Evolutionary conservation across 2,888 invertebrate genomes (phyloP).

Genomic region (Apoda limacodes): DNA sequence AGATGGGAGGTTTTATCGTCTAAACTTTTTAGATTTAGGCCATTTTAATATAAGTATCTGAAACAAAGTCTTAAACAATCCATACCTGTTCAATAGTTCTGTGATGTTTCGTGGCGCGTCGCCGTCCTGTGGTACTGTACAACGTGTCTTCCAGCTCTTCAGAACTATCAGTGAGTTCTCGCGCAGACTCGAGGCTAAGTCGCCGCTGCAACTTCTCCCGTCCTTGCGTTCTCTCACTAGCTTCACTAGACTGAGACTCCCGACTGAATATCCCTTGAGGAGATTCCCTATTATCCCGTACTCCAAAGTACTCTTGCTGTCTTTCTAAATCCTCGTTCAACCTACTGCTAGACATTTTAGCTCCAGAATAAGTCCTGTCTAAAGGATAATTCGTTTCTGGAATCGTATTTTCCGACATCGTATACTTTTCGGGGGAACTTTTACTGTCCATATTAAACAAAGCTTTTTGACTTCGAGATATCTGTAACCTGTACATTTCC

Average conservation of each 20-base stretch:
- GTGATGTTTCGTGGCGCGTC: slow-evolving; percentile 66
- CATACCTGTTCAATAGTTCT: slow-evolving; percentile 74
- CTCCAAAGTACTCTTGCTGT: slow-evolving; percentile 49
- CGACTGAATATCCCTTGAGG: slow-evolving; percentile 41
- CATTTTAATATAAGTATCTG: too few relatives aligned
- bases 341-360: slow-evolving; percentile 55
- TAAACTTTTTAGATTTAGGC: too few relatives aligned
- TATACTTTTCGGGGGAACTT: slow-evolving; percentile 49
- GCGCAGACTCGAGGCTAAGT: slow-evolving; percentile 77
- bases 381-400: slow-evolving; percentile 60
- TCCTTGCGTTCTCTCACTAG: slow-evolving; percentile 45
- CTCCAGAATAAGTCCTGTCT: slow-evolving; percentile 56
- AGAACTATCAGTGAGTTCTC: slow-evolving; percentile 78
- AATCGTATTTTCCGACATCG: slow-evolving; percentile 43
- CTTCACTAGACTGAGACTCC: slow-evolving; percentile 50
- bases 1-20: too few relatives aligned
- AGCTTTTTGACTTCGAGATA: slow-evolving; percentile 62
- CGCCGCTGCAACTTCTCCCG: slow-evolving; percentile 70
- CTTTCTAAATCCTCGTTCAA: slow-evolving; percentile 59
- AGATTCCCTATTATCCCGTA: slow-evolving; percentile 43
- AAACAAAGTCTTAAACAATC: neutral
- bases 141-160: slow-evolving; percentile 72
- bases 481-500: slow-evolving; percentile 64
- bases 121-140: slow-evolving; percentile 68
- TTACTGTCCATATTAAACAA: slow-evolving; percentile 61